Evolutionary conservation across 2,113 vertebrate species (phyloP), one percentile per base, ranked within the genome.

Genomic region (Motacilla alba): DNA sequence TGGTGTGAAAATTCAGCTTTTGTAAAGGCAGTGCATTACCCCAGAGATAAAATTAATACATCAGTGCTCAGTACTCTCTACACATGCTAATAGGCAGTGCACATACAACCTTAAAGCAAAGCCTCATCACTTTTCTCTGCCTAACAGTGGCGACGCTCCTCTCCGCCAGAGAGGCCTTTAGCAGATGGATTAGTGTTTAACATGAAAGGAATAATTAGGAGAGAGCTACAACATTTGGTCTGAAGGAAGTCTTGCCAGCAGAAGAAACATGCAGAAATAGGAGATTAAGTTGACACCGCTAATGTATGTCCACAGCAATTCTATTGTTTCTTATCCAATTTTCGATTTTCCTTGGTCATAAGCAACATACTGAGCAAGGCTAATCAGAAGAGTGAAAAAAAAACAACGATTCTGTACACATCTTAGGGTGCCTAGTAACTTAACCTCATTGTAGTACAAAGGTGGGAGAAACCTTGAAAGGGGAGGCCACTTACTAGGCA

Each of bases 401-500:
- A 93, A 96, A 97, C 95, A 97, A 96, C 96, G 95, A 97, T 97
- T 95, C 97, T 93, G 97, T 97, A 95, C 95, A 98, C 93, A 97
- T 96, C 73, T 96, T 97, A 95, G 90, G 91, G 97, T 95, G 95
- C 96, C 93, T 95, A 97, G 74, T 90, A 96, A 97, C 97, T 97
- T 96, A 93, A 94, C 93, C 95, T 94, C 97, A 27, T 95, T 87
- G 95, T 94, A 97, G 96, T 91, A 94, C 83, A 94, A 87, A 96
- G 96, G 97, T 94, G 96, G 96, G 95, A 97, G 96, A 97, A 96
- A 96, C 95, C 95, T 90, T 91, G 97, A 98, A 96, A 96, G 96
- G 97, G 87, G 91, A 93, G 98, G 98, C 98, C 99, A 99, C 99
- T 99, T 99, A 99, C 99, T 99, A 98, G 99, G 99, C 99, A 99